Evolutionary conservation across 2,797 vertebrate genomes (phyloP).

Genomic region (Centroberyx gerrardi): DNA sequence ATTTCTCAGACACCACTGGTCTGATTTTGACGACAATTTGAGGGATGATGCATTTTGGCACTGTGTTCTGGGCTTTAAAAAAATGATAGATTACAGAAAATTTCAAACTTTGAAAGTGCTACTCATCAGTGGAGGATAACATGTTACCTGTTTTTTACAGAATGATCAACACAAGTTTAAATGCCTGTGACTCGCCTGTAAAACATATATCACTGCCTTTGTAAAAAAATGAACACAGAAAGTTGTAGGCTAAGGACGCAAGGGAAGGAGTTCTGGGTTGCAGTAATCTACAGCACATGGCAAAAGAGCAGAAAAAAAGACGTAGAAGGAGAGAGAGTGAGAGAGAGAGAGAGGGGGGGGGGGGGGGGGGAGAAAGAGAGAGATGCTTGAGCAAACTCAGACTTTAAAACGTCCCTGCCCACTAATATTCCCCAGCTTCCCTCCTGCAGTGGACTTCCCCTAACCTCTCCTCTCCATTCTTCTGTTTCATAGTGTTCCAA

Average conservation of each 20-base stretch:
- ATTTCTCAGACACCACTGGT: too few species aligned
- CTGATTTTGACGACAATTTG: too few species aligned
- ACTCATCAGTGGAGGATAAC: too few species aligned
- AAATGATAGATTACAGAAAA: too few species aligned
- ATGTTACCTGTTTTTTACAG: conserved; percentile 14
- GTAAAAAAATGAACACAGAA: conserved; percentile 58
- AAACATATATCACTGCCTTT: conserved; percentile 62
- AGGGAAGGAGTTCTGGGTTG: conserved; percentile 34
- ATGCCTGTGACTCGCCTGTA: conserved; percentile 44
- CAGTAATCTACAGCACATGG: conserved; percentile 75
- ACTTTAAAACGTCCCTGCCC: conserved; percentile 67
- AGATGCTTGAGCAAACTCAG: conserved; percentile 44
- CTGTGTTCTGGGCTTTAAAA: too few species aligned
- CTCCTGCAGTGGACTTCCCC: conserved; percentile 70
- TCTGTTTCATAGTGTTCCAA: conserved; percentile 78
- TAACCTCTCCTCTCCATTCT: conserved; percentile 61
- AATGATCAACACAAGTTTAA: conserved; percentile 43
- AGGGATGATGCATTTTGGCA: too few species aligned
- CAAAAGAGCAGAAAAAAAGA: conserved; percentile 43
- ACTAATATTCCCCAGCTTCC: conserved; percentile 72
- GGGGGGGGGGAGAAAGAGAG: conserved; percentile 19
- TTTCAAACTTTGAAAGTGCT: too few species aligned
- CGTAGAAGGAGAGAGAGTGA: conserved; percentile 12
- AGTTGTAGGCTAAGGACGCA: conserved; percentile 20
- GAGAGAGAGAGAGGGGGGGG: conserved; percentile 30